These are phyloP conservation scores for Temnothorax longispinosus DNA, from an alignment of 1,140 invertebrate genomes.

Conservation along the genomic window DNA sequence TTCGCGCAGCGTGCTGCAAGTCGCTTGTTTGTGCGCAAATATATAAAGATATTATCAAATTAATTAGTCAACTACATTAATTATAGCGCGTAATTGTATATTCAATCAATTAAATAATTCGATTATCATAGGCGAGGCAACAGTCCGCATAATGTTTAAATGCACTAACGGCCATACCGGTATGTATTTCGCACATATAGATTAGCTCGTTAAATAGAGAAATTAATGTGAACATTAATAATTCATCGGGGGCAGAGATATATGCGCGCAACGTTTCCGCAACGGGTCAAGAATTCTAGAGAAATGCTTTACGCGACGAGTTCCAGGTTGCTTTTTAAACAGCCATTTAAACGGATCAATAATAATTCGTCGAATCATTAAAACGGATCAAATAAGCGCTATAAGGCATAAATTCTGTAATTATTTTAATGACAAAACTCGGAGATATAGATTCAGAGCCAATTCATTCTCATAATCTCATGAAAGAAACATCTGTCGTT, in stretches of 20 bases:
- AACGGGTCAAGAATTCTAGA: background rate
- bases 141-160: conserved; percentile 42
- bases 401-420: background rate
- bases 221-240: conserved; percentile 33
- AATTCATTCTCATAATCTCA: background rate
- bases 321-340: background rate
- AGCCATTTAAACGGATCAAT: background rate
- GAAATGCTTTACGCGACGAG: background rate
- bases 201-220: conserved; percentile 52
- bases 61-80: conserved; percentile 57
- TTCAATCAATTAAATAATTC: conserved; percentile 60
- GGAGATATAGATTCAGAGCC: background rate
- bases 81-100: conserved; percentile 46
- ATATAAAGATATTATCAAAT: conserved; percentile 54
- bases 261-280: conserved; percentile 26
- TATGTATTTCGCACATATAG: conserved; percentile 23
- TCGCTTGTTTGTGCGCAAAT: conserved; percentile 13
- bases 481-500: conserved; percentile 1
- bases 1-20: background rate
- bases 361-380: background rate
- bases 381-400: background rate
- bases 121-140: conserved; percentile 54
- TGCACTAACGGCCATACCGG: conserved; percentile 16
- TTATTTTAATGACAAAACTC: background rate
- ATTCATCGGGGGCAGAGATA: conserved; percentile 22